Evolutionary conservation across 2,888 invertebrate species (phyloP).

Genomic region (Creontiades dilutus): DNA sequence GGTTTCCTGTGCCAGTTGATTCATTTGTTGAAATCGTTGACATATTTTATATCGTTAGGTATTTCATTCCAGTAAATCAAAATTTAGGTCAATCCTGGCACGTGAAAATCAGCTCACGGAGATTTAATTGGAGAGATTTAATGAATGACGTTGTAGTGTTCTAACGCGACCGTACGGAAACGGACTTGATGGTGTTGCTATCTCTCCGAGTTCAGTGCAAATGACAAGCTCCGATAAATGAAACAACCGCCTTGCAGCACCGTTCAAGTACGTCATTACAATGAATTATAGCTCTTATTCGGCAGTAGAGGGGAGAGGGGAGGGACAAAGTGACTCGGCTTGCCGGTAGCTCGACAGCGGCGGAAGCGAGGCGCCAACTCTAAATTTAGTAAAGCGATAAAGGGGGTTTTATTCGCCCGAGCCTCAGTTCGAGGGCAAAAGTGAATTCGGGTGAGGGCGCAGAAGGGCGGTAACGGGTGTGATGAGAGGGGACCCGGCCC

Average conservation of each 20-base stretch:
- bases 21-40: too few species aligned
- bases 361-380: constrained; percentile 22
- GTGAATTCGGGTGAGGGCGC: background rate
- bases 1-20: too few species aligned
- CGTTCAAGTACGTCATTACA: constrained; percentile 4
- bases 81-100: too few species aligned
- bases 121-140: too few species aligned
- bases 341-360: constrained; percentile 7
- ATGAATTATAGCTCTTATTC: constrained; percentile 30
- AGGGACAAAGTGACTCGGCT: background rate
- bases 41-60: too few species aligned
- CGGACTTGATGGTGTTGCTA: background rate
- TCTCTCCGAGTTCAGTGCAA: background rate
- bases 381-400: constrained; percentile 40
- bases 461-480: background rate
- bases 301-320: background rate
- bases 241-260: background rate
- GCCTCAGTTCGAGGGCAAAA: constrained; percentile 11
- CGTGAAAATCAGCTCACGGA: too few species aligned
- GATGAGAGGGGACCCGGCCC: constrained; percentile 23
- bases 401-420: constrained; percentile 19
- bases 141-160: background rate
- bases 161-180: background rate
- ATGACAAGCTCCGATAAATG: background rate
- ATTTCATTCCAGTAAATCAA: too few species aligned